Conservation (phyloP, 2,888 invertebrate species). For the Venusia cambrica region DNA sequence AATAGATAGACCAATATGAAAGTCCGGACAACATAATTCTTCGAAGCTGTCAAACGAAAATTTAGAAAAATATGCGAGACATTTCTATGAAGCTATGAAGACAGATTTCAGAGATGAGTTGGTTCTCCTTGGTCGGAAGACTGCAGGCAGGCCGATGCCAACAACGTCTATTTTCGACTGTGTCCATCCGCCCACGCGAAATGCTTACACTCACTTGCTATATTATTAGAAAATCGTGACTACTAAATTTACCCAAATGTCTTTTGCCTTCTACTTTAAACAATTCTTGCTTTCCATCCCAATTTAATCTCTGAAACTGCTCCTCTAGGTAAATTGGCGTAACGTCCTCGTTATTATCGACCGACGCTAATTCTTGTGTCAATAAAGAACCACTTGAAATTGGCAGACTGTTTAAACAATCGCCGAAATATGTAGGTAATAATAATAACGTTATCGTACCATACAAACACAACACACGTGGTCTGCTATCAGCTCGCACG, state of each 20-base stretch:
- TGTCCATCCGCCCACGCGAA: slow-evolving; percentile 69
- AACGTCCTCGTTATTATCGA: slow-evolving; percentile 13
- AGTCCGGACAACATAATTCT: slow-evolving; percentile 8
- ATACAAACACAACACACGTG: slow-evolving; percentile 28
- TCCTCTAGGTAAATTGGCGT: slow-evolving; percentile 14
- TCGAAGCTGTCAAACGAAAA: slow-evolving; percentile 14
- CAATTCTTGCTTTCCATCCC: slow-evolving; percentile 16
- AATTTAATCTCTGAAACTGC: slow-evolving; percentile 18
- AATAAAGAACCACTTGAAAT: slow-evolving; percentile 16
- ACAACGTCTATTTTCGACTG: slow-evolving; percentile 63
- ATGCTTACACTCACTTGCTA: slow-evolving; percentile 75
- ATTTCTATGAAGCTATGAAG: slow-evolving; percentile 39
- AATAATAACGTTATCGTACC: slow-evolving; percentile 22
- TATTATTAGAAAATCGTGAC: slow-evolving; percentile 74
- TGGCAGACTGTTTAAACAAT: slow-evolving; percentile 16
- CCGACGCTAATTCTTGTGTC: slow-evolving; percentile 12
- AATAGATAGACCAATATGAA: neutral
- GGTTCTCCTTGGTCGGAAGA: slow-evolving; percentile 36
- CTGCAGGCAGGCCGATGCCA: slow-evolving; percentile 62
- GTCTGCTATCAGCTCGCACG: slow-evolving; percentile 39
- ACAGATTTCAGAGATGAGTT: slow-evolving; percentile 41
- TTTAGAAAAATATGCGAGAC: slow-evolving; percentile 32
- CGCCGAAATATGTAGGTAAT: slow-evolving; percentile 7
- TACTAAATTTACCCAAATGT: slow-evolving; percentile 54
- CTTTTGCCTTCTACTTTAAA: slow-evolving; percentile 34